Evolutionary conservation across 2,888 invertebrate species (phyloP), one percentile per base, ranked within the genome.

Genomic region (Cerceris rybyensis): DNA sequence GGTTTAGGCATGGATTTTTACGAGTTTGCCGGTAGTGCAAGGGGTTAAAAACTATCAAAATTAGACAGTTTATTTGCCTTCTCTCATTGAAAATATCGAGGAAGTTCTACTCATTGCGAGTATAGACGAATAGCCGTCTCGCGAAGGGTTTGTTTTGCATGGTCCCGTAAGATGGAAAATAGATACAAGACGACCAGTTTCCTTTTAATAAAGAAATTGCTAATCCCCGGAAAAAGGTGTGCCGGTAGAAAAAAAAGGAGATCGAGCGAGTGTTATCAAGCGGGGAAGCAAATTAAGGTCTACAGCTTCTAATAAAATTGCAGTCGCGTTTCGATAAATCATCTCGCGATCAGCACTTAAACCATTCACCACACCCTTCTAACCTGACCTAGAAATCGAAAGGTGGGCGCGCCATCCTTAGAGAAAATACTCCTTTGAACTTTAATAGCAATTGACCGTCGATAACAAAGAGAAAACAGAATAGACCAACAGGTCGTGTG

Each of bases 381-480:
- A 71, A 72, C 75, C 72, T 87, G 88, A 88, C 87, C 88, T 85
- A 88, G 81, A 89, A 89, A 87, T 80, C 76, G 73, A 82, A 83
- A 81, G 66, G 81, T 88, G 80, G 88, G 86, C 73, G 86, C 83
- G 87, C 77, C 76, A 54, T 68, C 68, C 78, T 74, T 75, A 77
- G 55, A 68, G 63, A 65, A 68, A 16, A 14, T 70, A 68, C 16
- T 71, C 67, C 65, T 75, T 74, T 78, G 66, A 66, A 74, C 72
- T 81, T 75, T 71, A 65, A 17, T 59, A 58, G 28, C 61, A 64
- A 63, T 46, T 43, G 49, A 42, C 50, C 41, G 14, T 63, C 43
- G n/a, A 70, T 59, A 28, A 49, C 5, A 5, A 50, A 49, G 14
- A 58, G 58, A 50, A 43, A 60, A 50, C 55, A 39, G 11, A 66